Base-by-base conservation (phyloP, 2,797 vertebrate genomes). In the Sardinella longiceps region DNA sequence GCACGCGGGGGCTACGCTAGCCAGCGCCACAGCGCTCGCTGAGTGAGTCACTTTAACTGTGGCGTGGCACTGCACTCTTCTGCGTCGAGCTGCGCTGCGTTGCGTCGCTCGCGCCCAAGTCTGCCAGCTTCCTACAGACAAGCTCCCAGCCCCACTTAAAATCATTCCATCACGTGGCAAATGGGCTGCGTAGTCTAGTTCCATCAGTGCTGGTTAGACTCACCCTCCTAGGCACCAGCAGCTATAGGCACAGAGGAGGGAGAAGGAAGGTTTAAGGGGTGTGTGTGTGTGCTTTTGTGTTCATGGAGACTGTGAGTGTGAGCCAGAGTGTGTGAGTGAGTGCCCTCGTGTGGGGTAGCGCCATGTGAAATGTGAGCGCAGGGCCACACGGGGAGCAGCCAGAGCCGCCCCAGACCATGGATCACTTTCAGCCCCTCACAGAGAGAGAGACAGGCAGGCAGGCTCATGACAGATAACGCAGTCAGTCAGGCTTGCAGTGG, bases 401-500 rank as follows among this genome's bases (percentile, higher is more conserved):
- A 37, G 66, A 83, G 83, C 80, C 81, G 77, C 58, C 50, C 30
- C 63, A 23, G 28, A 30, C 14, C 58, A 43, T 33, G 80, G 84
- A 84, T 88, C 58, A 81, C 81, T 85, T 84, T 82, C 85, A 9
- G 46, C 56, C 56, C 37, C 33, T 77, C 37, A 43, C 33, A 77
- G 33, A 77, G 37, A 30, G n/a, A n/a, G n/a, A n/a, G n/a, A n/a
- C n/a, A n/a, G n/a, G 0, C 23, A 28, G 33, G 12, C 66, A 53
- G 51, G 51, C 66, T 33, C 28, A 37, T 70, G 70, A 77, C 66
- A 74, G 66, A 9, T 33, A 9, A 2, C 25, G 3, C 33, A 74
- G 33, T 6, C 58, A 60, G 58, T n/a, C 2, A 30, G 25, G 60
- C 28, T 15, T 70, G 30, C 30, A 3, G 63, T 12, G 63, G 25